Evolutionary conservation across 1,140 invertebrate species (phyloP), one percentile per base, ranked within the genome.

Genomic region (Agraylea sexmaculata): DNA sequence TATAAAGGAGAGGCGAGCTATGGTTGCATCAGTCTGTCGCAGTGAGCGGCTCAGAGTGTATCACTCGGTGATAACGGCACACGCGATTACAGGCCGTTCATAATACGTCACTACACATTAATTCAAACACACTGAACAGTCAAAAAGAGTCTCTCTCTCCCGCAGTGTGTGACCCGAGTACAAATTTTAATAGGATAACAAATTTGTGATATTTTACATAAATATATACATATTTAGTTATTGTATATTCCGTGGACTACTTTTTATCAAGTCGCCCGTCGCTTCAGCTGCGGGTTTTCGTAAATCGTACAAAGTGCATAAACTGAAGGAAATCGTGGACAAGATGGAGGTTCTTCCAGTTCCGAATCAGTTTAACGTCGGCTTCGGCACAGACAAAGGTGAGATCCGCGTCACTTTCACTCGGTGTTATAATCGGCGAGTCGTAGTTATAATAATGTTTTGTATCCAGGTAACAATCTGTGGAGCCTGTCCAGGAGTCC

Each of bases 301-400:
- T 53, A 55, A 56, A 58, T 58, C 53, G 51, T 55, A 54, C 59
- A 50, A 66, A 66, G 64, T 68, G 64, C 64, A 65, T 62, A 63
- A 64, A 59, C 61, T 65, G 63, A 64, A 60, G 58, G 60, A 68
- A 62, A 56, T 63, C 64, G 61, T 62, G 58, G 61, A 66, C 56
- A 65, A 66, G 54, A 68, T 68, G 65, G 65, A 68, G 58, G 61
- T 68, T 53, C 60, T 68, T 52, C 61, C 65, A 53, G 64, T 66
- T 49, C 62, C 59, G 52, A 66, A 62, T 55, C 65, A 66, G 57
- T 66, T 65, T 59, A 64, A 54, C 52, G 62, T 65, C 53, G 60
- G 61, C 61, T 68, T 66, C 56, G 65, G 56, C 58, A 60, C 55
- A 57, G 65, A 68, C 54, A 68, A 68, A 68, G 65, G 65, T 68